A percentile compares a stretch with the other conserved stretches of the same genome.
Evolutionary conservation across 2,888 invertebrate species (phyloP).

Genomic region (Agrilus mali): DNA sequence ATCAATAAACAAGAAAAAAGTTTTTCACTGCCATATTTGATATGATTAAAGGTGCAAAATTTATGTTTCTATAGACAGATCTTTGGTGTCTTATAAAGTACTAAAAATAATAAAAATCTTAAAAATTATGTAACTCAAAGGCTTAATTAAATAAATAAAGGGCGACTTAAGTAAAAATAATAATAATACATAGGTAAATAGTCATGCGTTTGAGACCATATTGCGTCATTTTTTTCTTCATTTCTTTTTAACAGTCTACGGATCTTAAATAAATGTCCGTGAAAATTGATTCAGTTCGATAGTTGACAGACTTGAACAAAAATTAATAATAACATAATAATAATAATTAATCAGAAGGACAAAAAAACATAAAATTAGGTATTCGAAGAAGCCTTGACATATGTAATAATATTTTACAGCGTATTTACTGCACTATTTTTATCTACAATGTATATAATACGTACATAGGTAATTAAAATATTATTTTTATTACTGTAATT

Average conservation of each 20-base stretch:
- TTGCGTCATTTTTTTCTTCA: conserved; percentile 10
- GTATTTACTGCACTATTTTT: no score
- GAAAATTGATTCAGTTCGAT: no score
- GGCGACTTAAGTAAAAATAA: conserved; percentile 24
- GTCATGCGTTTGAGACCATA: conserved; percentile 25
- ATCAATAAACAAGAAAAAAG: no score
- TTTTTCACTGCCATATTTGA: no score
- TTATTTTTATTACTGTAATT: background rate
- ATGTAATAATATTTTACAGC: no score
- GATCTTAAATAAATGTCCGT: no score
- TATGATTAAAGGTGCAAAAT: no score
- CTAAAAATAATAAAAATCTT: conserved; percentile 28
- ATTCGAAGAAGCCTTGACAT: background rate
- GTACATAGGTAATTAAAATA: background rate
- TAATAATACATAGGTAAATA: conserved; percentile 24
- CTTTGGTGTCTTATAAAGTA: conserved; percentile 34
- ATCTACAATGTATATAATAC: background rate
- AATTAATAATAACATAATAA: background rate
- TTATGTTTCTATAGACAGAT: conserved; percentile 20
- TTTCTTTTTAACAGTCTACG: background rate
- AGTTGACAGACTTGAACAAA: no score
- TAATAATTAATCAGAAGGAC: background rate
- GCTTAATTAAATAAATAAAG: conserved; percentile 22
- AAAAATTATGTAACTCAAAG: conserved; percentile 29
- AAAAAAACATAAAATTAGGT: background rate